Percentiles rank a stretch among this genome's conserved stretches.
phyloP scores from a whole-genome alignment of 2,888 invertebrate genomes.

The Steinernema hermaphroditum region DNA sequence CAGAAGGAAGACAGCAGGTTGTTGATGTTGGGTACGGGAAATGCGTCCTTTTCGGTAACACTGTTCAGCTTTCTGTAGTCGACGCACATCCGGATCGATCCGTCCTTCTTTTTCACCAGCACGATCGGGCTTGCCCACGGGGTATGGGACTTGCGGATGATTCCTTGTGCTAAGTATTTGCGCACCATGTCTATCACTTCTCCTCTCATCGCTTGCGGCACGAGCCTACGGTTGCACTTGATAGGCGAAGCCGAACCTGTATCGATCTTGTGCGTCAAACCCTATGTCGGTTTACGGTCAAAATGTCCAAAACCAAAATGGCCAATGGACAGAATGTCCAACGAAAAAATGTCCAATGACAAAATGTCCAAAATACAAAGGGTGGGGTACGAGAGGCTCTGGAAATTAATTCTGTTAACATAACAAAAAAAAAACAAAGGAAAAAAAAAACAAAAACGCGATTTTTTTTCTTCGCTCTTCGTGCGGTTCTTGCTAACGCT shows the following conservation, averaged over 20 bases:
- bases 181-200: constrained; percentile 34
- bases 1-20: constrained; percentile 38
- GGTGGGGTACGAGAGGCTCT: too few species aligned
- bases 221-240: constrained; percentile 26
- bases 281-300: constrained; percentile 25
- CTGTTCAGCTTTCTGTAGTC: too few species aligned
- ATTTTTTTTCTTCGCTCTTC: constrained; percentile 31
- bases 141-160: constrained; percentile 51
- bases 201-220: constrained; percentile 33
- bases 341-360: too few species aligned
- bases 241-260: constrained; percentile 33
- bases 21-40: constrained; percentile 42
- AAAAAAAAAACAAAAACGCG: too few species aligned
- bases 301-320: too few species aligned
- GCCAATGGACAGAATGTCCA: too few species aligned
- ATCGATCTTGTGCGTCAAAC: constrained; percentile 36
- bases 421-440: too few species aligned
- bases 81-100: too few species aligned
- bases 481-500: too few species aligned
- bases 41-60: too few species aligned
- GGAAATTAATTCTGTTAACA: too few species aligned
- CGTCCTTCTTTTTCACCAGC: constrained; percentile 66
- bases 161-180: constrained; percentile 32
- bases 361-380: too few species aligned
- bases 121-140: constrained; percentile 67